These are phyloP conservation scores for Microdon myrmicae DNA, from an alignment of 2,888 invertebrate genomes.

Conservation along the genomic window DNA sequence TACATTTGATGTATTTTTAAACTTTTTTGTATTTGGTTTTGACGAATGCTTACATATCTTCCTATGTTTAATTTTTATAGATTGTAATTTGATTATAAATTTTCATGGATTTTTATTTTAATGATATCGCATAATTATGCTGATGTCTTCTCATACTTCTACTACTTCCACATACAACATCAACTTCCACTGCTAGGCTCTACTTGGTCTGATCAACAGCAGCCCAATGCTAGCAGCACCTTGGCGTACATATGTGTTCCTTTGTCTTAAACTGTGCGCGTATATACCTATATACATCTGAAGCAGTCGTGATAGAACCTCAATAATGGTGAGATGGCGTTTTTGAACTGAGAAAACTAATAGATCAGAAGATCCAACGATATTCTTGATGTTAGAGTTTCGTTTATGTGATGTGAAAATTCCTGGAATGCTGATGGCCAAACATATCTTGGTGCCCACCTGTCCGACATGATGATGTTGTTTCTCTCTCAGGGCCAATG, in stretches of 20 bases:
- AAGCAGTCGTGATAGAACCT: slow-evolving; percentile 42
- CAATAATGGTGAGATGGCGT: slow-evolving; percentile 47
- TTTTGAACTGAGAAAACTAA: slow-evolving; percentile 26
- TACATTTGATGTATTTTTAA: too few relatives aligned
- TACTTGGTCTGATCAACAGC: slow-evolving; percentile 40
- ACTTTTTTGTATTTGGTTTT: too few relatives aligned
- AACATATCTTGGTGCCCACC: slow-evolving; percentile 24
- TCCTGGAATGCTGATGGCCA: slow-evolving; percentile 32
- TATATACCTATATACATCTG: slow-evolving; percentile 29
- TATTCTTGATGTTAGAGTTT: slow-evolving; percentile 20
- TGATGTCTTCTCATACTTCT: slow-evolving; percentile 53
- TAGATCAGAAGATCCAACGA: slow-evolving; percentile 6
- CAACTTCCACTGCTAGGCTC: slow-evolving; percentile 45
- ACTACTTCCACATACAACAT: slow-evolving; percentile 52
- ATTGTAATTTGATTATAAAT: slow-evolving; percentile 53
- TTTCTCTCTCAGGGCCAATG: slow-evolving; percentile 26
- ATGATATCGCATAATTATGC: slow-evolving; percentile 52
- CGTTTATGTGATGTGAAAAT: slow-evolving; percentile 22
- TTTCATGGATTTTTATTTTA: slow-evolving; percentile 53
- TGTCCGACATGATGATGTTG: slow-evolving; percentile 42
- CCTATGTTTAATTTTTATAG: slow-evolving; percentile 48
- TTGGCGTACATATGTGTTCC: slow-evolving; percentile 43
- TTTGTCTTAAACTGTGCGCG: slow-evolving; percentile 39
- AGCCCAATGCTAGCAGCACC: slow-evolving; percentile 38
- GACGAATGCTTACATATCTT: too few relatives aligned